Base-by-base conservation (phyloP, 2,888 invertebrate species). In the Busseola fusca region DNA sequence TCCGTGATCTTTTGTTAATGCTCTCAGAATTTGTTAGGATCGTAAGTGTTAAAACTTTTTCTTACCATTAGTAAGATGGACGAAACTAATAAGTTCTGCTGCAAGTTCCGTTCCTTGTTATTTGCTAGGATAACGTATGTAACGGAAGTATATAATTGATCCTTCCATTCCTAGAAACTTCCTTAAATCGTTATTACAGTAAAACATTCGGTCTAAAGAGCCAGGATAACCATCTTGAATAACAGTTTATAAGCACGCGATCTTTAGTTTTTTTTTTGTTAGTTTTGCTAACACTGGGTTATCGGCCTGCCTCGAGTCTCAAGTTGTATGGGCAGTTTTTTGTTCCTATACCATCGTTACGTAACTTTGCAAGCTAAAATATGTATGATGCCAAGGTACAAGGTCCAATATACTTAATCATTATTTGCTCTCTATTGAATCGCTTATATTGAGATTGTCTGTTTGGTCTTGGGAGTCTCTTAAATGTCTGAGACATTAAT, bases 281-380 rank as follows among this genome's bases (percentile, higher is more conserved):
- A 54, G 48, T 77, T 72, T 68, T 82, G 81, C 82, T 78, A 73
- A 84, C 82, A 83, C 66, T 80, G 65, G 87, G 87, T 86, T 87
- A 87, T 86, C 84, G 87, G 73, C 84, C 77, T 79, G 78, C 66
- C 71, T 60, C 42, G 63, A 70, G 71, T 72, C 71, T 60, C 42
- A 64, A 71, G 72, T 73, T 71, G 76, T 75, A 56, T 72, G 78
- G 75, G 56, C 76, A 81, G 78, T 82, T 86, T 81, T 83, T 84
- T 79, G 70, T 68, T 56, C 34, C 69, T 64, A 56, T 48, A 34
- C 45, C 37, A 72, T 73, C 52, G 67, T 81, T 81, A 79, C 68
- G 72, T 81, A 82, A 78, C 64, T 70, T 67, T 40, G 74, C 63
- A 68, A 63, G 69, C 76, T 72, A 76, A 81, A 81, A 75, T 74